A percentile compares a stretch with the other conserved stretches of the same genome.
Evolutionary conservation across 30 jellyfish, hydroid and myxozoan species (phyloP).

Genomic region (Turritopsis dohrnii): DNA sequence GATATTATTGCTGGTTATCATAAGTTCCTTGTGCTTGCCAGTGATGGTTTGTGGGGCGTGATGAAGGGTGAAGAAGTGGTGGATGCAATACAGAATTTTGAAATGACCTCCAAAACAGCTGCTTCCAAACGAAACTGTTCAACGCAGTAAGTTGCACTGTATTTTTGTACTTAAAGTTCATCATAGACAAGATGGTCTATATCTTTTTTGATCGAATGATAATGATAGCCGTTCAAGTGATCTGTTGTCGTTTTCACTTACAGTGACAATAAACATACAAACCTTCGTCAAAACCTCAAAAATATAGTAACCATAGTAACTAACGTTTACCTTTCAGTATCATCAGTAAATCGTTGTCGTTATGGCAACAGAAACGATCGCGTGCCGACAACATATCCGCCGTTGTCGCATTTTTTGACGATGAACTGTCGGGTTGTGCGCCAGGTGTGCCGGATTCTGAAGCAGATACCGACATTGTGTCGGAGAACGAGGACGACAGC

Average conservation of each 20-base stretch:
- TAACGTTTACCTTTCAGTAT: constrained; percentile 36
- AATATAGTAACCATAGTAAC: no score
- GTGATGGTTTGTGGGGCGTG: constrained; percentile 97
- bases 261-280: no score
- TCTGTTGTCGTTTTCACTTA: neutral
- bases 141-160: neutral
- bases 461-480: constrained; percentile 19
- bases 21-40: constrained; percentile 49
- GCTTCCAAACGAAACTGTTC: constrained; percentile 40
- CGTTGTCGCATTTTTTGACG: constrained; percentile 57
- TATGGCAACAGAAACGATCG: constrained; percentile 57
- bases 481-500: constrained; percentile 35
- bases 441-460: constrained; percentile 12
- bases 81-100: constrained; percentile 34
- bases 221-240: no score
- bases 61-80: constrained; percentile 72
- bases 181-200: no score
- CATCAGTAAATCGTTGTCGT: constrained; percentile 44
- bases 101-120: constrained; percentile 26
- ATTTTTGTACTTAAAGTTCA: no score
- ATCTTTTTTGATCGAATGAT: no score
- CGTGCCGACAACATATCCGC: constrained; percentile 90
- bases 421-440: constrained; percentile 25
- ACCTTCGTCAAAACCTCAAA: no score
- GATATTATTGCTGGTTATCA: constrained; percentile 49